Evolutionary conservation across 2,113 vertebrate species (phyloP).

Genomic region (Oncorhynchus kisutch): DNA sequence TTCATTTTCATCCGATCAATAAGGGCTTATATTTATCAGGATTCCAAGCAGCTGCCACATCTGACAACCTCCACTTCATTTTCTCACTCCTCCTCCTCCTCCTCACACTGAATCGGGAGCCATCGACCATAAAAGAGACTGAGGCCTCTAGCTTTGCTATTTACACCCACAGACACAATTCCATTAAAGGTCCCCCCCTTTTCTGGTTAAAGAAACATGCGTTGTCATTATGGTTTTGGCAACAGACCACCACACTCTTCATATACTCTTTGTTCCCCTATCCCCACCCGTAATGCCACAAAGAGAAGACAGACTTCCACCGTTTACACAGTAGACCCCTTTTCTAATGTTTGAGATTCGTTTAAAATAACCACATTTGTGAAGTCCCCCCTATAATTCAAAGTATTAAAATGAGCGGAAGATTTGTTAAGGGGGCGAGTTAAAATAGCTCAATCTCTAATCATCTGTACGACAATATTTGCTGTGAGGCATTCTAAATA

Average conservation of each 20-base stretch:
- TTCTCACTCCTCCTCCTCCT: constrained; percentile 70
- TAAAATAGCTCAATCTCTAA: constrained; percentile 96
- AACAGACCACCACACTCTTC: constrained; percentile 71
- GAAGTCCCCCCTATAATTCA: constrained; percentile 42
- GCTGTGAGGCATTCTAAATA: constrained; percentile 99
- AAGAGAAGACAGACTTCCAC: not conserved
- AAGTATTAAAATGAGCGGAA: constrained; percentile 59
- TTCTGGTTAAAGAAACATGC: constrained; percentile 90
- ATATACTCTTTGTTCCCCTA: constrained; percentile 85
- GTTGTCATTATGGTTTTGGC: constrained; percentile 92
- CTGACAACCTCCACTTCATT: constrained; percentile 99
- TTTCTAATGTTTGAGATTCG: constrained; percentile 78
- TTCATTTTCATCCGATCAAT: constrained; percentile 99
- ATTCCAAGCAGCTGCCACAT: constrained; percentile 97
- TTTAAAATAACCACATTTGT: constrained; percentile 61
- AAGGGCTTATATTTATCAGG: constrained; percentile 99
- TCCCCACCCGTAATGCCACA: constrained; percentile 21
- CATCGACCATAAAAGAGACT: constrained; percentile 81
- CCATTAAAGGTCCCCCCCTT: constrained; percentile 76
- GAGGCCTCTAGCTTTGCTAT: constrained; percentile 85
- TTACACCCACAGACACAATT: constrained; percentile 91
- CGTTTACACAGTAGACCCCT: constrained; percentile 47
- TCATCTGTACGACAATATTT: constrained; percentile 99
- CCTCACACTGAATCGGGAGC: constrained; percentile 77
- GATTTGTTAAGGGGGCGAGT: constrained; percentile 70